Conservation (phyloP, 1,140 invertebrate species). For the Zelostemma sp. region DNA sequence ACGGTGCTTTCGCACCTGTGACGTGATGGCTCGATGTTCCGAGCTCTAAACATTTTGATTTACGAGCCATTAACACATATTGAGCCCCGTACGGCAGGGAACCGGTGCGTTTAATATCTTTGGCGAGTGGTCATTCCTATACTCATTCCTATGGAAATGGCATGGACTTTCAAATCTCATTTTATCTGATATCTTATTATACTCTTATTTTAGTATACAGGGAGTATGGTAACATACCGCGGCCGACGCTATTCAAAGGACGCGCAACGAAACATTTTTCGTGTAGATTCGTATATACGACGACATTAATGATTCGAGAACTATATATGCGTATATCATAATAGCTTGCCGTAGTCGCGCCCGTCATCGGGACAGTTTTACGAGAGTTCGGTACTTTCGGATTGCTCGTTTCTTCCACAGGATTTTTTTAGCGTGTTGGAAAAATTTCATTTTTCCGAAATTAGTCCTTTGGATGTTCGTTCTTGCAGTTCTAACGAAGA, state of each 20-base stretch:
- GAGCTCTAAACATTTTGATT: constrained; percentile 56
- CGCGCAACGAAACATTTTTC: constrained; percentile 27
- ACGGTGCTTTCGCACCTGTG: constrained; percentile 51
- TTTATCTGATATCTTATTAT: constrained; percentile 54
- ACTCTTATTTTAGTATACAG: constrained; percentile 47
- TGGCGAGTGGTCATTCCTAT: constrained; percentile 52
- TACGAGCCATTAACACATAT: constrained; percentile 56
- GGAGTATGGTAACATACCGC: constrained; percentile 27
- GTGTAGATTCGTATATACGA: constrained; percentile 33
- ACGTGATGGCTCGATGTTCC: constrained; percentile 40
- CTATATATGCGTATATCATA: constrained; percentile 42
- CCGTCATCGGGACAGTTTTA: constrained; percentile 42
- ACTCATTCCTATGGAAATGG: constrained; percentile 55
- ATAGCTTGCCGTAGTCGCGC: constrained; percentile 40
- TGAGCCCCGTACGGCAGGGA: constrained; percentile 45
- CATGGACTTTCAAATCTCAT: constrained; percentile 53
- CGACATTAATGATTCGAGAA: constrained; percentile 32
- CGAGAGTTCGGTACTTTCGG: constrained; percentile 39
- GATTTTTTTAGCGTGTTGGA: too few relatives aligned
- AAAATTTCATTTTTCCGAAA: too few relatives aligned
- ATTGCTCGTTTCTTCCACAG: constrained; percentile 37
- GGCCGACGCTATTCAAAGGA: constrained; percentile 13
- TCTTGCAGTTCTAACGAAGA: too few relatives aligned
- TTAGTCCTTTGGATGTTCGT: too few relatives aligned
- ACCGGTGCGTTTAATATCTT: constrained; percentile 51